These are phyloP conservation scores for Urophycis tenuis DNA, from an alignment of 2,797 vertebrate species.

Conservation along the genomic window DNA sequence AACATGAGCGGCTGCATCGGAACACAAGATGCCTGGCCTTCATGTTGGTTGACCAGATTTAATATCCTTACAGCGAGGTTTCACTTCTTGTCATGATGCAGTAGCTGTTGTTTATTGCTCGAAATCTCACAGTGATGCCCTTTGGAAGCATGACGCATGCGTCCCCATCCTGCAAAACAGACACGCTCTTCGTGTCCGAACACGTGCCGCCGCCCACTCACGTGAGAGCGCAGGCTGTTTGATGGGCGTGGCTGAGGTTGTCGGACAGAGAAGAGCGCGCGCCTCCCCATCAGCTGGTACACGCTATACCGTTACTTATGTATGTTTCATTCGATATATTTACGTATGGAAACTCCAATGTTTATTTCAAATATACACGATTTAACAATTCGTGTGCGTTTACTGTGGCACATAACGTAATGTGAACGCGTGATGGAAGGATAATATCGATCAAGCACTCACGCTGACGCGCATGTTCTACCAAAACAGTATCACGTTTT, in stretches of 20 bases:
- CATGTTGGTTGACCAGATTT: not conserved
- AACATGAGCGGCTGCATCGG: no score
- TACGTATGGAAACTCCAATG: not conserved
- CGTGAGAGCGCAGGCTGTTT: conserved; percentile 51
- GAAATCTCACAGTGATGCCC: not conserved
- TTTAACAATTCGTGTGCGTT: not conserved
- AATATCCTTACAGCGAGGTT: not conserved
- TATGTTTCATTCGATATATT: not conserved
- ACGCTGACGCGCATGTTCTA: not conserved
- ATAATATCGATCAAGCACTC: not conserved
- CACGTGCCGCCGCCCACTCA: conserved; percentile 57
- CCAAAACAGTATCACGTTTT: conserved; percentile 39
- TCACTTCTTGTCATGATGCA: no score
- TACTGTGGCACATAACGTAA: not conserved
- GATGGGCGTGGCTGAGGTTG: conserved; percentile 51
- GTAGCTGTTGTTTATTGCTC: not conserved
- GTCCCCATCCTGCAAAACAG: not conserved
- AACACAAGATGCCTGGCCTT: no score
- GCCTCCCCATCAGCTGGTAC: not conserved
- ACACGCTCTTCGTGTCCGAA: conserved; percentile 53
- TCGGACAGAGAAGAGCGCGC: not conserved
- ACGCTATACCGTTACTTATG: not conserved
- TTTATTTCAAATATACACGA: not conserved
- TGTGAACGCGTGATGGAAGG: not conserved
- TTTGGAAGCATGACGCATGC: not conserved